These are phyloP conservation scores for Falco cherrug DNA, from an alignment of 2,797 vertebrate genomes.

Conservation along the genomic window DNA sequence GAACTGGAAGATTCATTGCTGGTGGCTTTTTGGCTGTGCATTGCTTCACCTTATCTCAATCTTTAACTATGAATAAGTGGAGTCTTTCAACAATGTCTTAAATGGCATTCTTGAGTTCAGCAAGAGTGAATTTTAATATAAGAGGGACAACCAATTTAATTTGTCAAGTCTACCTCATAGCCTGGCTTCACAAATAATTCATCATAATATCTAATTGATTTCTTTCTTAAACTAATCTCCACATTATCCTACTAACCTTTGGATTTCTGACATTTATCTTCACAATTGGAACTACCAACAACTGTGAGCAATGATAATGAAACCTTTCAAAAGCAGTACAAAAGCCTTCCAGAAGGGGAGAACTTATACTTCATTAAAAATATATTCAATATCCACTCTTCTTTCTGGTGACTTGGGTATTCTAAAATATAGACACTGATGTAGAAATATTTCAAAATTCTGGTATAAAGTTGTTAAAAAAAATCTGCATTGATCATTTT, in stretches of 20 bases:
- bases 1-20: neutral
- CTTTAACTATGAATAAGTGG: neutral
- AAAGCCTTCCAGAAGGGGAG: neutral
- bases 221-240: neutral
- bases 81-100: neutral
- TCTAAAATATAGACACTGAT: neutral
- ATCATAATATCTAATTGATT: neutral
- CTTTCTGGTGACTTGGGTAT: neutral
- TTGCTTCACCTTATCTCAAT: neutral
- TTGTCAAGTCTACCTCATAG: neutral
- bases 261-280: neutral
- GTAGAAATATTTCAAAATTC: neutral
- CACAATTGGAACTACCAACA: neutral
- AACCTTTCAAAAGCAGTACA: conserved; percentile 9
- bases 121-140: neutral
- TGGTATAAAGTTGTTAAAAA: neutral
- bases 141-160: neutral
- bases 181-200: conserved; percentile 6
- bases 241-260: neutral
- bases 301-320: neutral
- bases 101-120: neutral
- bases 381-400: neutral
- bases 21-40: neutral
- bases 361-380: neutral
- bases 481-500: neutral